These are phyloP conservation scores for Cyclina sinensis DNA, from an alignment of 1,140 invertebrate genomes.

Conservation along the genomic window DNA sequence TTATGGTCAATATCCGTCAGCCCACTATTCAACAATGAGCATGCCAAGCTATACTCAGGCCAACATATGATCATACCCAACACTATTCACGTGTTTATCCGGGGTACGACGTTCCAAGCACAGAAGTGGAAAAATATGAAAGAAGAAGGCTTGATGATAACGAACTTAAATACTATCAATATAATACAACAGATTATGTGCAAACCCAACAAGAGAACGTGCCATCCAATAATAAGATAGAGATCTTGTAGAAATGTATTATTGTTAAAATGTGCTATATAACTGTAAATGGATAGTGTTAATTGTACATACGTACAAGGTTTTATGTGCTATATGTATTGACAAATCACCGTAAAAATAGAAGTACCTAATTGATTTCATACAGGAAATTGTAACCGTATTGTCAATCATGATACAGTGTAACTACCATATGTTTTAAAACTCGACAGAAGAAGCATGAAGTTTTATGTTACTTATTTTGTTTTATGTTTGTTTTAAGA, in stretches of 20 bases:
- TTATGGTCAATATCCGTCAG: background rate
- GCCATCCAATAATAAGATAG: constrained; percentile 3
- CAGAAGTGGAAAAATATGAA: background rate
- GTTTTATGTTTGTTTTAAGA: too few relatives aligned
- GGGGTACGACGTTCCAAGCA: background rate
- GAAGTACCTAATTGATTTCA: too few relatives aligned
- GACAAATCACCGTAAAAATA: too few relatives aligned
- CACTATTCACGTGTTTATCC: background rate
- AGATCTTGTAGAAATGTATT: constrained; percentile 5
- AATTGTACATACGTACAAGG: too few relatives aligned
- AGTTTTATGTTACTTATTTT: too few relatives aligned
- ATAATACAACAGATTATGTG: background rate
- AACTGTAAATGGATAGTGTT: too few relatives aligned
- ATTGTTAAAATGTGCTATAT: constrained; percentile 13
- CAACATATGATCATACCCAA: constrained; percentile 10
- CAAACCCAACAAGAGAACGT: background rate
- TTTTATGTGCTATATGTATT: background rate
- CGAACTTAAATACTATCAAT: background rate
- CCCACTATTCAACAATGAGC: background rate
- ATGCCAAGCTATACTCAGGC: background rate
- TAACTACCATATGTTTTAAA: too few relatives aligned
- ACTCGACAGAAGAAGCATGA: too few relatives aligned
- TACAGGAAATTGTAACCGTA: too few relatives aligned
- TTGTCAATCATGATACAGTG: too few relatives aligned
- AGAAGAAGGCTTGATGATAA: background rate